phyloP scores from a whole-genome alignment of 2,888 invertebrate genomes.

The Onthophagus sagittarius region DNA sequence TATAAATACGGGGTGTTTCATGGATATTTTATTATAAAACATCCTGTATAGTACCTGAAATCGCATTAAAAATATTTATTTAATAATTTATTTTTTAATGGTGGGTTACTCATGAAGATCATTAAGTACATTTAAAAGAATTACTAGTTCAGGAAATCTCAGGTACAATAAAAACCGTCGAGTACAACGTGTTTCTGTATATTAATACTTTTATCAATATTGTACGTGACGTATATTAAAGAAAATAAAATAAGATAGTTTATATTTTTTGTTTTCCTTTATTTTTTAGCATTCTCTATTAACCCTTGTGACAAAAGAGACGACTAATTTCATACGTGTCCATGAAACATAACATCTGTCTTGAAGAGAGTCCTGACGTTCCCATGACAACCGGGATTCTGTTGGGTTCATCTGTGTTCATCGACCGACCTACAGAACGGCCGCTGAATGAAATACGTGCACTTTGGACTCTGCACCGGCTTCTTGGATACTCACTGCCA shows the following conservation, averaged over 20 bases:
- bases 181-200: neutral
- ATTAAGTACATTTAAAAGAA: neutral
- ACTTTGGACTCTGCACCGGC: neutral
- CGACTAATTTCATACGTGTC: neutral
- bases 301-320: neutral
- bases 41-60: neutral
- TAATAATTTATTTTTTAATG: neutral
- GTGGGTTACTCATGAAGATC: too few relatives aligned
- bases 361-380: neutral
- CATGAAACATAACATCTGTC: neutral
- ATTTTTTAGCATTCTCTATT: neutral
- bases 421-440: neutral
- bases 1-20: too few relatives aligned
- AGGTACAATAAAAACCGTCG: neutral
- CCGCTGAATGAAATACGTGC: neutral
- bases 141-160: neutral
- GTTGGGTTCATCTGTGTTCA: neutral
- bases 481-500: neutral
- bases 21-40: too few relatives aligned
- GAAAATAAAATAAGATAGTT: neutral
- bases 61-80: neutral
- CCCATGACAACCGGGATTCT: neutral
- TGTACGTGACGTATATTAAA: neutral
- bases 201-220: neutral
- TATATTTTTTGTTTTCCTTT: neutral